Evolutionary conservation across 1,140 invertebrate genomes (phyloP), one percentile per base, ranked within the genome.

Genomic region (Eupristina koningsbergeri): DNA sequence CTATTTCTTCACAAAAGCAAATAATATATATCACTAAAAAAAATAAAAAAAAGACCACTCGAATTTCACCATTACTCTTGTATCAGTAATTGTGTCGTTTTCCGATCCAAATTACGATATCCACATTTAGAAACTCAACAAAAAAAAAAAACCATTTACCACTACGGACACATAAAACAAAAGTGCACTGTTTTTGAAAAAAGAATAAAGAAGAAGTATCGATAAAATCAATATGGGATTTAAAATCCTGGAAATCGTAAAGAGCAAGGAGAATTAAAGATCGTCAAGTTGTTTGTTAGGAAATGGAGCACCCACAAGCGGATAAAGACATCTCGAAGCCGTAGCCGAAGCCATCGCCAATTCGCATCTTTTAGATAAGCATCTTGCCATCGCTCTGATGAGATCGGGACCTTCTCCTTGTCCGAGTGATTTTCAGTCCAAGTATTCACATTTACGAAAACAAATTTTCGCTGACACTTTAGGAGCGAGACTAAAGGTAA

Each of bases 361-460:
- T 19, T 63, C 53, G 73, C 73, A 36, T 61, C 67, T 80, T 22
- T 6, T 26, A 73, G 81, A 83, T 83, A 83, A 83, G 47, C 36
- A 83, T 83, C 81, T 78, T 17, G 50, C 75, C 63, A 36, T 77
- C 63, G 64, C 39, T 83, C 79, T 83, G 63, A 78, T 63, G 64
- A 78, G 36, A 83, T 76, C 45, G n/a, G 63, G 36, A 29, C 7
- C 3, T 26, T 39, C n/a, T n/a, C 22, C 26, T 29, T 41, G 50
- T n/a, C 80, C 73, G 50, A 41, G 67, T 76, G 71, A 53, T 26
- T 58, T 67, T 75, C 58, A n/a, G 58, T 15, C 26, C 45, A 69
- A 61, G 74, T 58, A 77, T 83, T 76, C 81, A 77, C 61, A 58
- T 83, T 83, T 69, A 69, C 63, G 31, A 71, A 69, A 83, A 64